Evolutionary conservation across 2,888 invertebrate genomes (phyloP).

Genomic region (Heterodera filipjevi): DNA sequence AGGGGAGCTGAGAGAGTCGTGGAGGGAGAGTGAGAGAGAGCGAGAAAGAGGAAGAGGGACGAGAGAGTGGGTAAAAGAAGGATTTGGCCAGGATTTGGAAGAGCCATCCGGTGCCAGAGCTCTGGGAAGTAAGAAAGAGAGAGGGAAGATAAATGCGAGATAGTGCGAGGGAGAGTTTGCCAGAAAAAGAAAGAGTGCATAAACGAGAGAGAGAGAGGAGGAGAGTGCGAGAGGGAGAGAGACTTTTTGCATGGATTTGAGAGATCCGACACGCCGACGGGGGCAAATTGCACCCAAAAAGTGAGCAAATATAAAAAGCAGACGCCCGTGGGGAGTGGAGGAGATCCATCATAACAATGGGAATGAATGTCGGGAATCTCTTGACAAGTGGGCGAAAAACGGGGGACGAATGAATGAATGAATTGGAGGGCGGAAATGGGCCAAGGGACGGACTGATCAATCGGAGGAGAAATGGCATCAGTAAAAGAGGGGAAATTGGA

Average conservation of each 20-base stretch:
- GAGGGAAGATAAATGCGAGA: background rate
- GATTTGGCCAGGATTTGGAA: too few species aligned
- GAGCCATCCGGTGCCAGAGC: too few species aligned
- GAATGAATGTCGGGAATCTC: background rate
- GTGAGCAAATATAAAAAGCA: constrained; percentile 3
- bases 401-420: background rate
- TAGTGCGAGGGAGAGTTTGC: background rate
- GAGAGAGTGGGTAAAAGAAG: background rate
- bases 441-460: background rate
- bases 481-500: background rate
- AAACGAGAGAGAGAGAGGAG: background rate
- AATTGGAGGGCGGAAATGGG: background rate
- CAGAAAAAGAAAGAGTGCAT: background rate
- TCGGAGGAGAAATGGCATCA: background rate
- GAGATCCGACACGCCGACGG: background rate
- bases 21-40: background rate
- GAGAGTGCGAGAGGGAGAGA: background rate
- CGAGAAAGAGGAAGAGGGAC: background rate
- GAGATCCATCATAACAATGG: background rate
- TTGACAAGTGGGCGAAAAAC: background rate
- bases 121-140: too few species aligned
- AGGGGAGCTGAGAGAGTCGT: too few species aligned
- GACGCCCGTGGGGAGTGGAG: too few species aligned
- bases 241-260: constrained; percentile 4
- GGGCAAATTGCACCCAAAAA: background rate